phyloP scores from a whole-genome alignment of 2,888 invertebrate genomes.

The Petrophora chlorosata region DNA sequence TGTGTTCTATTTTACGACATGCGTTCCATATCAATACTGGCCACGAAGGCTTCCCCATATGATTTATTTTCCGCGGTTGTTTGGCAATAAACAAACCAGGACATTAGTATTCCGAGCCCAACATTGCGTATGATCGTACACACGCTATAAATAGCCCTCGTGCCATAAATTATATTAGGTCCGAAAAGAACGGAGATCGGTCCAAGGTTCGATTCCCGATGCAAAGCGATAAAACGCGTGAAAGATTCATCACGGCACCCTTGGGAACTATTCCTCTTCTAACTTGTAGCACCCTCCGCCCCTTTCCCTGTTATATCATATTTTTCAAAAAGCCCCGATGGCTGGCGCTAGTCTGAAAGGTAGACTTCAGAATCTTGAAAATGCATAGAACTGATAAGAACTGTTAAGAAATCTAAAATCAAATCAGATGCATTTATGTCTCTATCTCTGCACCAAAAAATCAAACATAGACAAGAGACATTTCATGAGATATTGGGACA shows the following conservation, averaged over 20 bases:
- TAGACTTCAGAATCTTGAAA: constrained; percentile 7
- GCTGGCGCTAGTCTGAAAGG: constrained; percentile 33
- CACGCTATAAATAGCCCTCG: constrained; percentile 30
- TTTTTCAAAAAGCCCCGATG: constrained; percentile 66
- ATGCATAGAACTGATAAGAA: background rate
- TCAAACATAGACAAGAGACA: too few species aligned
- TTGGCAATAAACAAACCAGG: constrained; percentile 23
- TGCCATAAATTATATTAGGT: constrained; percentile 36
- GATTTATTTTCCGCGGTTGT: background rate
- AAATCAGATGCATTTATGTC: background rate
- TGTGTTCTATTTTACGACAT: too few species aligned
- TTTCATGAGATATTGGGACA: too few species aligned
- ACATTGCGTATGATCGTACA: constrained; percentile 24
- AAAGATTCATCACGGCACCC: constrained; percentile 80
- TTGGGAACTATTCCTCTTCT: constrained; percentile 73
- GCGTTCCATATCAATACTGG: too few species aligned
- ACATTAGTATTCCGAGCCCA: constrained; percentile 28
- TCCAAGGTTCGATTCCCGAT: constrained; percentile 70
- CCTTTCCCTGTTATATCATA: constrained; percentile 74
- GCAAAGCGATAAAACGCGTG: constrained; percentile 78
- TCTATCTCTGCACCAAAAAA: too few species aligned
- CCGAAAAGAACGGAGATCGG: constrained; percentile 48
- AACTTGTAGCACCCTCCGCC: constrained; percentile 67
- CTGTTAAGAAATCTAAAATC: background rate
- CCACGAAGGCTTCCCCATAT: background rate